Evolutionary conservation across 1,140 invertebrate genomes (phyloP).

Genomic region (Neelides sp.): DNA sequence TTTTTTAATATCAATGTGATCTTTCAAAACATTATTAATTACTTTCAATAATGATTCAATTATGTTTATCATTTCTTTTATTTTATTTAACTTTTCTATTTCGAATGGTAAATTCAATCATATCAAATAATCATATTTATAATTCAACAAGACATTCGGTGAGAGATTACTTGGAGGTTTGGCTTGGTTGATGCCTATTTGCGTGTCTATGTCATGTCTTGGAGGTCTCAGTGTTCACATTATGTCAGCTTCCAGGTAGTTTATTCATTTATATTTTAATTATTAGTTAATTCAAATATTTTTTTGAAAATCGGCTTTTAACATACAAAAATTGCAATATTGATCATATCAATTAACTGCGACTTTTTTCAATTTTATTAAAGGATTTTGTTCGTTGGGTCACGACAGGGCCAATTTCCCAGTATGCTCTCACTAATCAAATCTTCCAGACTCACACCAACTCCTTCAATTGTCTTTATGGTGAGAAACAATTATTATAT

Average conservation of each 20-base stretch:
- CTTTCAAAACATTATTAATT: too few species aligned
- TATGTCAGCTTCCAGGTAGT: conserved; percentile 60
- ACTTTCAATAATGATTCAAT: too few species aligned
- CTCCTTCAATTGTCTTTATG: conserved; percentile 78
- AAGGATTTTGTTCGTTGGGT: conserved; percentile 80
- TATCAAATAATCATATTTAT: not conserved
- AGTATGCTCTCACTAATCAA: conserved; percentile 76
- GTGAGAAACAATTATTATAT: conserved; percentile 43
- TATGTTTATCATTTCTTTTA: not conserved
- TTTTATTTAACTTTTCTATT: not conserved
- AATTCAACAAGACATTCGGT: conserved; percentile 53
- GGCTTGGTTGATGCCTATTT: conserved; percentile 76
- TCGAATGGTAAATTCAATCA: not conserved
- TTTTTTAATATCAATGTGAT: too few species aligned
- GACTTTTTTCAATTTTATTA: too few species aligned
- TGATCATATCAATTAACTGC: too few species aligned
- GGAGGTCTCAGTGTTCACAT: conserved; percentile 78
- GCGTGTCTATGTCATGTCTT: conserved; percentile 75
- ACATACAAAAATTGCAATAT: too few species aligned
- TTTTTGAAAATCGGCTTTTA: too few species aligned
- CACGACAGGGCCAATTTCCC: conserved; percentile 76
- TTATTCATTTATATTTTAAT: conserved; percentile 53
- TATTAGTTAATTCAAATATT: too few species aligned
- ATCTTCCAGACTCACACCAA: conserved; percentile 66
- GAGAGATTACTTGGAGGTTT: conserved; percentile 61